Percentiles rank a stretch among this genome's conserved stretches.
Evolutionary conservation across 2,888 invertebrate species (phyloP).

Genomic region (Sisyra nigra): DNA sequence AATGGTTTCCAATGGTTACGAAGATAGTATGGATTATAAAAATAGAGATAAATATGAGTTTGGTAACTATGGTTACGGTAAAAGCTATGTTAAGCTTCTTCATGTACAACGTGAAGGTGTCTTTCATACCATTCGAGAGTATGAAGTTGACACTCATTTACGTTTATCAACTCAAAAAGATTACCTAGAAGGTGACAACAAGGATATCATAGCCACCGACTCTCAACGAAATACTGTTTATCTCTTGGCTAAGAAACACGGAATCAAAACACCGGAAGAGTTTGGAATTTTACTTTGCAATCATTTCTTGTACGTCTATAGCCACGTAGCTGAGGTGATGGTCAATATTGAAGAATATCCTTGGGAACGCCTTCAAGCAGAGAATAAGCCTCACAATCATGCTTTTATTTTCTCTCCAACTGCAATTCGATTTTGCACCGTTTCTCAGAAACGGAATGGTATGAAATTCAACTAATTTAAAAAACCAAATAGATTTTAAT

Average conservation of each 20-base stretch:
- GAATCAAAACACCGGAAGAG: conserved; percentile 59
- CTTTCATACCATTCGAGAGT: conserved; percentile 53
- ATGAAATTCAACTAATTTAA: conserved; percentile 19
- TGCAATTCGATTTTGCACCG: conserved; percentile 49
- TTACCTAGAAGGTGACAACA: conserved; percentile 55
- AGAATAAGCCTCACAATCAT: conserved; percentile 48
- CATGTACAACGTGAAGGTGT: conserved; percentile 50
- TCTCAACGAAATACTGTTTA: conserved; percentile 74
- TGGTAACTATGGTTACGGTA: conserved; percentile 53
- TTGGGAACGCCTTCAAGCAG: conserved; percentile 49
- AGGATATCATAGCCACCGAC: conserved; percentile 66
- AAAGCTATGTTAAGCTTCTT: conserved; percentile 55
- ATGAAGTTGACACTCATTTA: conserved; percentile 56
- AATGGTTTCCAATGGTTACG: conserved; percentile 1
- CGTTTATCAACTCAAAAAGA: conserved; percentile 53
- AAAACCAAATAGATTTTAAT: conserved; percentile 4
- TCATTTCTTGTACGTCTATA: conserved; percentile 59
- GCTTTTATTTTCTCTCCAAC: conserved; percentile 58
- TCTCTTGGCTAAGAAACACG: conserved; percentile 59
- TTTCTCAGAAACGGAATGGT: conserved; percentile 51
- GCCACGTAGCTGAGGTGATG: conserved; percentile 53
- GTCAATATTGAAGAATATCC: conserved; percentile 58
- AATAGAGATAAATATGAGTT: conserved; percentile 33
- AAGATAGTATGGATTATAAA: conserved; percentile 9
- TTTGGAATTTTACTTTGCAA: conserved; percentile 57